Base-by-base conservation (phyloP, 2,797 vertebrate genomes). In the Macropodus opercularis region DNA sequence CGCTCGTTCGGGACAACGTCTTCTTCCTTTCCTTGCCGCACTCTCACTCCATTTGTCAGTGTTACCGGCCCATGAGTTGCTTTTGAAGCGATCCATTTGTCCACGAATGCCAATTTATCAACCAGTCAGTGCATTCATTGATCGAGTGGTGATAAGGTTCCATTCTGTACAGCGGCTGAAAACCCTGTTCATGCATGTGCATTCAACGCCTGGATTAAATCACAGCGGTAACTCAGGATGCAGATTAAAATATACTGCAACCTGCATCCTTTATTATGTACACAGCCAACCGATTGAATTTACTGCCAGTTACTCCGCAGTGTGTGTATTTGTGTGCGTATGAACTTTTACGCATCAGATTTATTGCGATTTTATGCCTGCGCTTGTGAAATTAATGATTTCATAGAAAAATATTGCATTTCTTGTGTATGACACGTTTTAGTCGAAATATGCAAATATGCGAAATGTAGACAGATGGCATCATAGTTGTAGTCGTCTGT, bases 41-140 rank as follows among this genome's bases (percentile, higher is more conserved):
- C 64, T 54, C 47, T 61, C 60, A 70, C 84, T 85, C 69, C 83
- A 91, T 92, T 91, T 89, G 79, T 92, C 88, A 87, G 74, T 56
- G 64, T 91, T 89, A 90, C 75, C 75, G 69, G 75, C 63, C 77
- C 44, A 76, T 78, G 75, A 89, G 83, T 79, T 84, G 64, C 70
- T 85, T 87, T 77, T 86, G 67, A 88, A 89, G 83, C 89, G 85
- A 91, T 91, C 84, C 86, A 86, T 91, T 93, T 93, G 83, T 84
- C 79, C 32, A 59, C 69, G 77, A 90, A 92, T 85, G 84, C 74
- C 64, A 90, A 91, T 94, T 89, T 84, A 91, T 92, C 90, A 90
- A 77, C 74, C 74, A 84, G 85, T 85, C 85, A 63, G 80, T 69
- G 71, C 77, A 80, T 84, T 65, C 80, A 89, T 89, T 84, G 89